Percentiles rank a stretch among this genome's conserved stretches.
Evolutionary conservation across 1,140 invertebrate genomes (phyloP).

Genomic region (Drosophila teissieri): DNA sequence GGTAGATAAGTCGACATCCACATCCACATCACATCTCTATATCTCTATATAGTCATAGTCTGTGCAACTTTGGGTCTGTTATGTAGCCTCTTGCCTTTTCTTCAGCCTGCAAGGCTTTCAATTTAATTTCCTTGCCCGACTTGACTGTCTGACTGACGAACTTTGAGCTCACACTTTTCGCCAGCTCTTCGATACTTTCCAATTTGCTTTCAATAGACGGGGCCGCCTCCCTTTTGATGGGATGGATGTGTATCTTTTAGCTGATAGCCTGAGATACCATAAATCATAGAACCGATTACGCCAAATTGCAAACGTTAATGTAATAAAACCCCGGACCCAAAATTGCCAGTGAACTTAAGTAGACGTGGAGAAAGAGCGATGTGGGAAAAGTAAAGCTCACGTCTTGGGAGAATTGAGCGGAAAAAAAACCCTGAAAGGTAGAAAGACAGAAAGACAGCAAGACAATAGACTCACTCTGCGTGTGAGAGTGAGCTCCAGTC

Average conservation of each 20-base stretch:
- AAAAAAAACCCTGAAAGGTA: neutral
- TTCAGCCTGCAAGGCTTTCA: conserved; percentile 61
- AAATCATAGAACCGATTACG: conserved; percentile 49
- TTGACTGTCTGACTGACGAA: conserved; percentile 43
- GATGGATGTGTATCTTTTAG: conserved; percentile 35
- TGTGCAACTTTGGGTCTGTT: neutral
- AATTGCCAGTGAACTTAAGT: conserved; percentile 23
- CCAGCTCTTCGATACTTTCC: conserved; percentile 42
- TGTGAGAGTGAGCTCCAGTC: conserved; percentile 31
- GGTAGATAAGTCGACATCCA: conserved; percentile 12
- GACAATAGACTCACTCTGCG: conserved; percentile 38
- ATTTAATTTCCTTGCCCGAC: conserved; percentile 69
- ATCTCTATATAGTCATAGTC: too few relatives aligned
- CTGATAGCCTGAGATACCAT: conserved; percentile 48
- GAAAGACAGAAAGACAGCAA: conserved; percentile 11
- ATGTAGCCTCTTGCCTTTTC: conserved; percentile 3
- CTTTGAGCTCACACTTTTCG: conserved; percentile 64
- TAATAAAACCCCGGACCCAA: conserved; percentile 45
- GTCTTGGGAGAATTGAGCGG: conserved; percentile 46
- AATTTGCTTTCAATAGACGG: conserved; percentile 43
- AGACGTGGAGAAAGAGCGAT: conserved; percentile 9
- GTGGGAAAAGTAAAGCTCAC: conserved; percentile 52
- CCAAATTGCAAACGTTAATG: conserved; percentile 60
- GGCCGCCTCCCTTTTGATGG: neutral
- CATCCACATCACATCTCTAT: conserved; percentile 20